Percentiles rank a stretch among this genome's conserved stretches.
Conservation (phyloP, 2,113 vertebrate species). For the Leptobrachium ailaonicum region DNA sequence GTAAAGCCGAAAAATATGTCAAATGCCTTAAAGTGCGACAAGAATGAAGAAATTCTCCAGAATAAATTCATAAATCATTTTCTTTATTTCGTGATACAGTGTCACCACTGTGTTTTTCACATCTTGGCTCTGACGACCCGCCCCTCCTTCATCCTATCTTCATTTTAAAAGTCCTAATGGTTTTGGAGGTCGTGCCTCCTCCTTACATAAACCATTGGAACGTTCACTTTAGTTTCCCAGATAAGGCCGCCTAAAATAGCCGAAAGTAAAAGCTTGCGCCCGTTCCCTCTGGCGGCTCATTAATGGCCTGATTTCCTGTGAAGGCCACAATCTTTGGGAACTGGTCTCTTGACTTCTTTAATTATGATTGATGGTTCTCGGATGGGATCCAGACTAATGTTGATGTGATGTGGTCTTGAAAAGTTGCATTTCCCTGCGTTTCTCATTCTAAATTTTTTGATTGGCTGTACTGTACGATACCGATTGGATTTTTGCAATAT, state of each 20-base stretch:
- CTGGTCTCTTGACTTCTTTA: conserved; percentile 58
- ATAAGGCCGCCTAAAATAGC: background rate
- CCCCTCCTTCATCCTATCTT: background rate
- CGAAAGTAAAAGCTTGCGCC: conserved; percentile 2
- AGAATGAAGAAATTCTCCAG: too few species aligned
- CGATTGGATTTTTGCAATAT: conserved; percentile 68
- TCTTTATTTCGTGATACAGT: too few species aligned
- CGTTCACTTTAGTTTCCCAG: conserved; percentile 3
- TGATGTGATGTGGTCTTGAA: conserved; percentile 51
- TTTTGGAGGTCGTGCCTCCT: background rate
- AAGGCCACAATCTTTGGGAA: conserved; percentile 53
- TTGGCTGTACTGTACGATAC: conserved; percentile 59
- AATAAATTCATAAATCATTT: too few species aligned
- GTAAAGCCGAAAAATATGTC: too few species aligned
- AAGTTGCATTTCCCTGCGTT: too few species aligned
- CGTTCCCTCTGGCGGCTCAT: conserved; percentile 48
- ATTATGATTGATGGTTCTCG: conserved; percentile 62
- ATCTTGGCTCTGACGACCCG: background rate
- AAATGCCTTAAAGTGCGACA: too few species aligned
- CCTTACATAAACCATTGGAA: conserved; percentile 5
- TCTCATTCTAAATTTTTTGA: too few species aligned
- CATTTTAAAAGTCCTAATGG: background rate
- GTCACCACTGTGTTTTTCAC: too few species aligned
- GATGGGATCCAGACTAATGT: conserved; percentile 61
- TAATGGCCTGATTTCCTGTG: conserved; percentile 50